phyloP scores from a whole-genome alignment of 1,140 invertebrate species.

The Teleogryllus occipitalis region DNA sequence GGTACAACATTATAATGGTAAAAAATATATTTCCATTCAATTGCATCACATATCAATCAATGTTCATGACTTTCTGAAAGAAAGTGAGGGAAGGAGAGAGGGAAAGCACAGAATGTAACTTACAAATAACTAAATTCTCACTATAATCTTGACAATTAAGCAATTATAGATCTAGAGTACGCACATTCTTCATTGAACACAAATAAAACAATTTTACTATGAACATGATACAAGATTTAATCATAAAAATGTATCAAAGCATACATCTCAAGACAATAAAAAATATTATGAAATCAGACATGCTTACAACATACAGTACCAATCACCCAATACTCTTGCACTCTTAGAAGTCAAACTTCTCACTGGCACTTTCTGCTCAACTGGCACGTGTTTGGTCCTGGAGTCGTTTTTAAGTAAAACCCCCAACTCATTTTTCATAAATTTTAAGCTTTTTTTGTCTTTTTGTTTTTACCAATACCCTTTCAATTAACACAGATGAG shows the following conservation, averaged over 20 bases:
- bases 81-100: not conserved
- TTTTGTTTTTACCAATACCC: not conserved
- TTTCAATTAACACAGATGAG: not conserved
- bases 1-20: not conserved
- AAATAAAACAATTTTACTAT: not conserved
- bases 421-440: not conserved
- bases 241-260: constrained; percentile 1
- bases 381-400: not conserved
- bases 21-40: not conserved
- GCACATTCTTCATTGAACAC: not conserved
- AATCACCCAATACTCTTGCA: not conserved
- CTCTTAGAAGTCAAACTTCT: not conserved
- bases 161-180: not conserved
- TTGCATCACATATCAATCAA: not conserved
- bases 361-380: not conserved
- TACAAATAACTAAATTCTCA: not conserved
- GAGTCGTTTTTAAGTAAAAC: not conserved
- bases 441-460: not conserved
- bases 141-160: not conserved
- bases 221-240: not conserved
- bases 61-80: not conserved
- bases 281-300: not conserved
- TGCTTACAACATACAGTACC: not conserved
- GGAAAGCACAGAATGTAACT: not conserved
- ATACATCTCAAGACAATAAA: constrained; percentile 2